Conservation (phyloP, 2,888 invertebrate species). For the Psylliodes chrysocephalus region DNA sequence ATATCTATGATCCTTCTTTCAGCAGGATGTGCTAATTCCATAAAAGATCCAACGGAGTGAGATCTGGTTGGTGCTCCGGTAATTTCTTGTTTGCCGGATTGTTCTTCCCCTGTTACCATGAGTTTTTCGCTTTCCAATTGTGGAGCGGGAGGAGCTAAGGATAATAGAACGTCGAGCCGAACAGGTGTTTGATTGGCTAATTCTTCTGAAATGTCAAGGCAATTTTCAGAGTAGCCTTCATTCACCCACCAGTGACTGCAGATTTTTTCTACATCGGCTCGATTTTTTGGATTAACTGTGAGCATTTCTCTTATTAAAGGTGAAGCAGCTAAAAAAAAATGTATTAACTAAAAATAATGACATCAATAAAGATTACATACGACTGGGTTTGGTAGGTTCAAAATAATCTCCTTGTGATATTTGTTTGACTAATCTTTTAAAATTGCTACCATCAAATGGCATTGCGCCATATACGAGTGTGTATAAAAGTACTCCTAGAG, state of each 20-base stretch:
- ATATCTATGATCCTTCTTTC: conserved; percentile 80
- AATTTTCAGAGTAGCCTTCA: conserved; percentile 81
- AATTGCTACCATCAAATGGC: conserved; percentile 99
- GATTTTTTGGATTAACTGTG: conserved; percentile 87
- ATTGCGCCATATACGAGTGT: conserved; percentile 99
- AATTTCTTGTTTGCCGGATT: conserved; percentile 57
- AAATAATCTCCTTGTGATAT: conserved; percentile 98
- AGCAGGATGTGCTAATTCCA: conserved; percentile 76
- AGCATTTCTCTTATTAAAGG: conserved; percentile 94
- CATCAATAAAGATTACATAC: conserved; percentile 67
- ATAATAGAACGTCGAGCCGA: conserved; percentile 84
- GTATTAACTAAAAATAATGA: not conserved
- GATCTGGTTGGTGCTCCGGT: conserved; percentile 63
- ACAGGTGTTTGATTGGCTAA: conserved; percentile 88
- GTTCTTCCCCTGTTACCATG: conserved; percentile 70
- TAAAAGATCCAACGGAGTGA: conserved; percentile 78
- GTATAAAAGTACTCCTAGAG: conserved; percentile 95
- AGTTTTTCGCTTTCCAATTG: conserved; percentile 78
- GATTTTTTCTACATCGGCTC: conserved; percentile 94
- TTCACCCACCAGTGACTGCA: conserved; percentile 99
- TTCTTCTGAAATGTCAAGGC: conserved; percentile 87
- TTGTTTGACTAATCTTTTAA: conserved; percentile 94
- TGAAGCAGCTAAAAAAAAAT: conserved; percentile 81
- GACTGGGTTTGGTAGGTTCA: conserved; percentile 93
- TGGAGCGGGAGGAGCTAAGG: conserved; percentile 84